Base-by-base conservation (phyloP, 2,888 invertebrate species). In the Alcis repandata region DNA sequence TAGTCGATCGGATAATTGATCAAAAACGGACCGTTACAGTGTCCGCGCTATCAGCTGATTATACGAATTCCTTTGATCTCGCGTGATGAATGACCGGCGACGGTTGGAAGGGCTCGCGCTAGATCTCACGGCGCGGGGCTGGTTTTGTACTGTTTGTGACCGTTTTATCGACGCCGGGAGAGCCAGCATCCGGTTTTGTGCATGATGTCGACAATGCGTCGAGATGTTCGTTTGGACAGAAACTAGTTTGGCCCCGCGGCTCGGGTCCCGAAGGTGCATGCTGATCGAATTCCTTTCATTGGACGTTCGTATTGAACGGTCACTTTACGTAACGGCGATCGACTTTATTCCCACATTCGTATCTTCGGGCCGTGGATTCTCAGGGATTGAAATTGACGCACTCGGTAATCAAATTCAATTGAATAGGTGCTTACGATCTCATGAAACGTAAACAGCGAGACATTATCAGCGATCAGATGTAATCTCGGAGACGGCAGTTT, bases 181-280 rank as follows among this genome's bases (percentile, higher is more conserved):
- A 85, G 76, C 79, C 92, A 92, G 92, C 93, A 90, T 92, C 93
- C 92, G 92, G 92, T 92, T 91, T 84, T 91, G 85, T 83, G 89
- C 88, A 86, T 84, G 86, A 88, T 88, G 88, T 86, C 83, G 77
- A 91, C 91, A 90, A 90, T 90, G 87, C 79, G 82, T 79, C 83
- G 85, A 78, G 86, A 85, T 79, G 86, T 79, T 86, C 88, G 88
- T 89, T 90, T 84, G 86, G 83, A 75, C 79, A 75, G 80, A 90
- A 93, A 92, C 92, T 89, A 89, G 92, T 93, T 92, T 91, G 79
- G 83, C 80, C 74, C 82, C 84, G 85, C 84, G 85, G 84, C 80
- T 79, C 78, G 77, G 79, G 77, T 74, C 71, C 75, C 80, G 78
- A 81, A 77, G 88, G 79, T 89, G 90, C 90, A 89, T 87, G 86